Conservation (phyloP, 2,888 invertebrate species). For the Synergus itoensis region DNA sequence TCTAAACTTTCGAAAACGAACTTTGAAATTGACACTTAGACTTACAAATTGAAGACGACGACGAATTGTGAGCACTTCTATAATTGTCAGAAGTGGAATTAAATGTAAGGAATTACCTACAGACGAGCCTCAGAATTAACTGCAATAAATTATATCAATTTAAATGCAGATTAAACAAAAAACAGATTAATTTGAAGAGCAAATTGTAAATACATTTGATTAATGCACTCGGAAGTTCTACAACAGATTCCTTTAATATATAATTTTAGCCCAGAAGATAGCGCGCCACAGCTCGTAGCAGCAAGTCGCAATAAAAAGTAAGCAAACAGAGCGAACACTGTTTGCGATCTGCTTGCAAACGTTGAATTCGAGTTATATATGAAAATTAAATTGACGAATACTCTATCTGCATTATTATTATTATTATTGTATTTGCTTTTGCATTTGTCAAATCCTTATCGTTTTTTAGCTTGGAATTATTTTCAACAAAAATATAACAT, state of each 20-base stretch:
- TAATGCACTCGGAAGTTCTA: not conserved
- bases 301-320: conserved; percentile 6
- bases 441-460: not conserved
- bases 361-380: conserved; percentile 2
- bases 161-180: conserved; percentile 14
- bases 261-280: conserved; percentile 3
- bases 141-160: conserved; percentile 28
- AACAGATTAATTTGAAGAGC: conserved; percentile 1
- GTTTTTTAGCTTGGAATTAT: not conserved
- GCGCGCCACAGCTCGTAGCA: not conserved
- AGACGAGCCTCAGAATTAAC: conserved; percentile 22
- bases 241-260: not conserved
- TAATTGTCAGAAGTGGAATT: conserved; percentile 33
- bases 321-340: conserved; percentile 24
- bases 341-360: conserved; percentile 10
- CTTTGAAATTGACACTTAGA: conserved; percentile 32
- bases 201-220: not conserved
- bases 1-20: conserved; percentile 31
- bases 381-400: not conserved
- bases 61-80: conserved; percentile 8
- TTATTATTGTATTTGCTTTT: too few relatives aligned
- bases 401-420: not conserved
- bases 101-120: conserved; percentile 22
- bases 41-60: conserved; percentile 27
- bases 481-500: not conserved